Evolutionary conservation across 2,113 vertebrate genomes (phyloP).

Genomic region (Tauraco erythrolophus): DNA sequence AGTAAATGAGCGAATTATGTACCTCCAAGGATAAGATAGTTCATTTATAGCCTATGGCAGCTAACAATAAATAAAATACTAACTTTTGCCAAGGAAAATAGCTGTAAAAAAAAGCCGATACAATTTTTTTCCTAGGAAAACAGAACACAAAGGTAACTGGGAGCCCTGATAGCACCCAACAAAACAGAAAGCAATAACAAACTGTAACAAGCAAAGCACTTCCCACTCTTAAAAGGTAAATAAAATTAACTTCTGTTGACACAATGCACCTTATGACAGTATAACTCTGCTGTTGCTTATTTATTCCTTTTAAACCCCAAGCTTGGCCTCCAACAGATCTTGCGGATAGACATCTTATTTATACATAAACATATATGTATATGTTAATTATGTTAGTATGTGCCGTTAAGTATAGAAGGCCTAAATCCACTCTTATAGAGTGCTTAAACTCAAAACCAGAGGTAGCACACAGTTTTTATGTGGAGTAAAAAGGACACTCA

Average conservation of each 20-base stretch:
- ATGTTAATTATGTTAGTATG: neutral
- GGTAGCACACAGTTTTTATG: neutral
- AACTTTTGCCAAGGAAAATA: neutral
- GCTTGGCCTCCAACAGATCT: constrained; percentile 34
- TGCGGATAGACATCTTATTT: neutral
- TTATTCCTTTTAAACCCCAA: constrained; percentile 5
- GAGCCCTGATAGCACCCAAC: neutral
- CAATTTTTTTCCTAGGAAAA: neutral
- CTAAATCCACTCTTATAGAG: neutral
- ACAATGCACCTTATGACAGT: constrained; percentile 34
- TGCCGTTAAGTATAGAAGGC: neutral
- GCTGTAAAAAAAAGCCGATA: neutral
- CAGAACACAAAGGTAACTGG: neutral
- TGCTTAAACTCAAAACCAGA: neutral
- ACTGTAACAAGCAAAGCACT: neutral
- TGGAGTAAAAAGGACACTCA: neutral
- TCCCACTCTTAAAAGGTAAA: constrained; percentile 1
- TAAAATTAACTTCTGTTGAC: constrained; percentile 35
- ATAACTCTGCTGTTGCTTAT: constrained; percentile 8
- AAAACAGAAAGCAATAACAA: neutral
- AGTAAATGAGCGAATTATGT: neutral
- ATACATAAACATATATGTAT: constrained; percentile 22
- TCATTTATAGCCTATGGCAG: neutral
- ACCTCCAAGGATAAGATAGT: neutral
- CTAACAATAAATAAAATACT: neutral